Base-by-base conservation (phyloP, 1,140 invertebrate genomes). In the Polypedilum pembai region DNA sequence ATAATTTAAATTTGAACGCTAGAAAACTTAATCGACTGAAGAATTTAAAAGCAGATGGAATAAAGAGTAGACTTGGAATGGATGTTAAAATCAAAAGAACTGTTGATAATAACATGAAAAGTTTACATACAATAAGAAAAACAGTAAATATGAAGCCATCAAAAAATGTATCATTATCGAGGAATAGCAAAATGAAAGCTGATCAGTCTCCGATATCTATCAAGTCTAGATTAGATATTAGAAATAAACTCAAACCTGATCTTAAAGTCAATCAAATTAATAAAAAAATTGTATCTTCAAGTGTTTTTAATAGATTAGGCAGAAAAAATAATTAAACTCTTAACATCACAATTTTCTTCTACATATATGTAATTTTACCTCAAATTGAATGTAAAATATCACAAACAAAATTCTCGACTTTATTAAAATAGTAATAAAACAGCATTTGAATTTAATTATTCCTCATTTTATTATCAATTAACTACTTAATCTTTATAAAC, bases 241-340 rank as follows among this genome's bases (percentile, higher is more conserved):
- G n/a, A 15, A 56, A 12, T n/a, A 56, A 40, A 41, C 41, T 75
- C n/a, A 74, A 74, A 75, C 65, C 45, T 73, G 78, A 75, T 21
- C 63, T 75, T 24, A 45, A 74, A 20, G 65, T 41, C 18, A 41
- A 40, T 73, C 74, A 20, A 66, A 40, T 33, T 12, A 3, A 5
- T 24, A 74, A 17, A 45, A 73, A 66, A 40, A n/a, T 10, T 17
- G 15, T 69, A 33, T 12, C 41, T 4, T 73, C 69, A 7, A 80
- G 79, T 12, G 80, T 82, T 15, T 82, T 82, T 41, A 79, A 82
- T 75, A 78, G 80, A n/a, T 75, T 82, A 33, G 80, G 80, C 15
- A 80, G 80, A 80, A 74, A 80, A 78, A 40, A 79, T 76, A 72
- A 40, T 20, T 56, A 66, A 24, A 18, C 12, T 33, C 5, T 5